Base-by-base conservation (phyloP, 2,113 vertebrate species). In the Scatophagus argus region DNA sequence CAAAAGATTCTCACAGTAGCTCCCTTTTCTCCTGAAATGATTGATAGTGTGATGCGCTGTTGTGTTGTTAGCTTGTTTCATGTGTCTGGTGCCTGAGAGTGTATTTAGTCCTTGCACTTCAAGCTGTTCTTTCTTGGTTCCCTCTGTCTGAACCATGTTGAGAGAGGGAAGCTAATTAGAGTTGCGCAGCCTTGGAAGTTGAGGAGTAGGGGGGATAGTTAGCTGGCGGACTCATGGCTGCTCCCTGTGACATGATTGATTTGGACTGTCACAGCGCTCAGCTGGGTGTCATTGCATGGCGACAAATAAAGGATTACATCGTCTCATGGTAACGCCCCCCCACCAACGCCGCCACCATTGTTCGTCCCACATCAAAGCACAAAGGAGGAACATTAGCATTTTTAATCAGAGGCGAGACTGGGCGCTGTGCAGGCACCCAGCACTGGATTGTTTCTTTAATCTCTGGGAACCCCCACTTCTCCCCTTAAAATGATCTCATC, bases 321-420 rank as follows among this genome's bases (percentile, higher is more conserved):
- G 83, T 92, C 91, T 89, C 72, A 74, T 51, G 51, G 86, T 89
- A 83, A 79, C 63, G 32, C 39, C 74, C 74, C 78, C 81, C 81
- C 65, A 23, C 58, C 85, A 43, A 88, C 1, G 67, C 85, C 47
- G 75, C 84, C 94, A 85, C 87, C 94, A 96, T 96, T 95, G 95
- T 96, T 93, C 85, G 52, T 87, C 92, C 91, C 92, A 97, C 97
- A 95, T 98, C 97, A 98, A 97, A 98, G 97, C 91, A 87, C 90
- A 94, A 93, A 91, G 88, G 91, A 71, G 91, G 32, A 21, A 91
- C 94, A 96, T 97, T 96, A 96, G 95, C 96, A 97, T 97, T 96
- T 97, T 96, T 96, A 97, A 96, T 97, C 96, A 97, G 95, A 87
- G 92, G 94, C 94, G 91, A 90, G 63, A 77, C 83, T 38, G 77